Evolutionary conservation across 2,888 invertebrate genomes (phyloP).

Genomic region (Tetragnatha montana): DNA sequence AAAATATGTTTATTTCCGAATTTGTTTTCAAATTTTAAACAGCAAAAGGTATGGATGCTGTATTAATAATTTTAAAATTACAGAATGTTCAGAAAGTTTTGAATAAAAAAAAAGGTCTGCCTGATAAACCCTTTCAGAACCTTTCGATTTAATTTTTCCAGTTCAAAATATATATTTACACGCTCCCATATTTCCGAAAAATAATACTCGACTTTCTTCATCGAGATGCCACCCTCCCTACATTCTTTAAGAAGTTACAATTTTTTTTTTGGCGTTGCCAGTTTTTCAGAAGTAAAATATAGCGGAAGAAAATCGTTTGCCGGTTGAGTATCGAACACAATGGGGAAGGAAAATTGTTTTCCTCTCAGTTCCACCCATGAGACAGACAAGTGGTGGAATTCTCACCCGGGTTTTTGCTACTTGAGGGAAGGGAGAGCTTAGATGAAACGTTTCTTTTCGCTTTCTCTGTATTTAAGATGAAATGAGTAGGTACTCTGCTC

Average conservation of each 20-base stretch:
- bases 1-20: too few species aligned
- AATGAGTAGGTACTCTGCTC: not conserved
- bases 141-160: too few species aligned
- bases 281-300: not conserved
- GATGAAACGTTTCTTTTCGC: not conserved
- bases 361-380: slow-evolving; percentile 3
- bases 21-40: too few species aligned
- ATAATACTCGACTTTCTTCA: too few species aligned
- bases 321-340: slow-evolving; percentile 18
- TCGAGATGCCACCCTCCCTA: too few species aligned
- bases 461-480: slow-evolving; percentile 11
- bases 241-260: not conserved
- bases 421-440: not conserved
- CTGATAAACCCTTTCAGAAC: too few species aligned
- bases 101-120: too few species aligned
- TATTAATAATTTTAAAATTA: too few species aligned
- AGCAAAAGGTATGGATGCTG: too few species aligned
- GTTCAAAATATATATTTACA: too few species aligned
- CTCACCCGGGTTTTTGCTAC: slow-evolving; percentile 17
- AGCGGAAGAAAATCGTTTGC: slow-evolving; percentile 35
- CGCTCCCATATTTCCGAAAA: too few species aligned
- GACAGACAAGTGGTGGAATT: slow-evolving; percentile 45
- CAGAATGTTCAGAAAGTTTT: too few species aligned
- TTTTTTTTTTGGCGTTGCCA: not conserved
- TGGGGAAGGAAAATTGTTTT: slow-evolving; percentile 33